Percentiles rank a stretch among this genome's conserved stretches.
Conservation (phyloP, 2,888 invertebrate species). For the Chymomyza fuscimana region DNA sequence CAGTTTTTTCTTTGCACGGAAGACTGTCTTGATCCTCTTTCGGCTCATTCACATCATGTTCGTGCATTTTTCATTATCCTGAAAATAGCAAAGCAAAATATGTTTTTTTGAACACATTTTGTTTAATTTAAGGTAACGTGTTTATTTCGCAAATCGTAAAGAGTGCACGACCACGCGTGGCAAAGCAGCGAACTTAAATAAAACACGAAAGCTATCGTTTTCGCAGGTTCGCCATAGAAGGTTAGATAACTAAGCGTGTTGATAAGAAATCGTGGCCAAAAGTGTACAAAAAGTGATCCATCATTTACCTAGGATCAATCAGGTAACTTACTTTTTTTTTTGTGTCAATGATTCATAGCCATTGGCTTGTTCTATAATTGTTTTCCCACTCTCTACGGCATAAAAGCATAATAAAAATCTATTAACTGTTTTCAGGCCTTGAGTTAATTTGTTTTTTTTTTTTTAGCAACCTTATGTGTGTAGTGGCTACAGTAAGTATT, state of each 20-base stretch:
- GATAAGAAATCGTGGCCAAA: not conserved
- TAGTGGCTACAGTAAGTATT: not conserved
- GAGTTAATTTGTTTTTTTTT: not conserved
- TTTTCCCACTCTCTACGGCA: not conserved
- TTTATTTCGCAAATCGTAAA: not conserved
- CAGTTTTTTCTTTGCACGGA: constrained; percentile 47
- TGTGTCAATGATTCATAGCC: constrained; percentile 47
- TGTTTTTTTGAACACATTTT: not conserved
- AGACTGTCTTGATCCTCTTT: constrained; percentile 77
- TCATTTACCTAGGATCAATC: not conserved
- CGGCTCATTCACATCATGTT: constrained; percentile 76
- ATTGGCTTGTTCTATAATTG: not conserved
- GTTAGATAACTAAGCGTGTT: constrained; percentile 3
- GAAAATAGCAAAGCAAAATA: constrained; percentile 9
- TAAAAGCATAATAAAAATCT: not conserved
- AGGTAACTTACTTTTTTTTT: not conserved
- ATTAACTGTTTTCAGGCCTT: not conserved
- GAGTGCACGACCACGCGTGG: not conserved
- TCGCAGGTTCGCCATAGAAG: constrained; percentile 36
- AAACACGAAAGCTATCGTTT: constrained; percentile 13
- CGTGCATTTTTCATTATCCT: constrained; percentile 79
- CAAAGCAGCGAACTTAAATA: constrained; percentile 9
- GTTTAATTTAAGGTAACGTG: not conserved
- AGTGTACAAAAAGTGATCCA: not conserved
- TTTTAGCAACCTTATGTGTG: not conserved